phyloP scores from a whole-genome alignment of 2,888 invertebrate species.

The Oxytorus armatus region DNA sequence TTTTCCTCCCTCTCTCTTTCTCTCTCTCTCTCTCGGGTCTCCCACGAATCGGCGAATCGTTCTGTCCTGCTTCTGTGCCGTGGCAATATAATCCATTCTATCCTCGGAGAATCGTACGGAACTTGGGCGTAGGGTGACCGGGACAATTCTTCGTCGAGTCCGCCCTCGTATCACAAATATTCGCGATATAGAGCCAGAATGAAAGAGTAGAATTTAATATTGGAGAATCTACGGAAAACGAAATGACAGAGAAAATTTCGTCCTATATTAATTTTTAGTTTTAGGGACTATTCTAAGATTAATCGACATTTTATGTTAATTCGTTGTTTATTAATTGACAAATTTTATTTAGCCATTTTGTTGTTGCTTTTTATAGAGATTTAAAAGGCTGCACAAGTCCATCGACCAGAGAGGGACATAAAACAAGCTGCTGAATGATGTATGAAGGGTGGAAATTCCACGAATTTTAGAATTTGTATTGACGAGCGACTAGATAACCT shows the following conservation, averaged over 20 bases:
- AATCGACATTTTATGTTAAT: not conserved
- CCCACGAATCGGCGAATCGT: conserved; percentile 24
- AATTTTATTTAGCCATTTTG: not conserved
- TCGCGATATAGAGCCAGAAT: conserved; percentile 27
- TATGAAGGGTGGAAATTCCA: conserved; percentile 41
- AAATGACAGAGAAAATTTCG: conserved; percentile 33
- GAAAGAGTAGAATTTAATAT: conserved; percentile 13
- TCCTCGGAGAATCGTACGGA: conserved; percentile 50
- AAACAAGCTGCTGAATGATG: conserved; percentile 12
- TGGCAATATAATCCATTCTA: conserved; percentile 66
- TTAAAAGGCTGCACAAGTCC: no score
- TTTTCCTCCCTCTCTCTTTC: conserved; percentile 51
- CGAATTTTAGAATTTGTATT: conserved; percentile 46
- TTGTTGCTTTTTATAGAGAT: not conserved
- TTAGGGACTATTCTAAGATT: not conserved
- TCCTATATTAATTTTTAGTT: conserved; percentile 8
- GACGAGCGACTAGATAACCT: conserved; percentile 37
- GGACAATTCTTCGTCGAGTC: conserved; percentile 57
- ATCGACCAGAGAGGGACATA: not conserved
- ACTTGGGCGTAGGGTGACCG: conserved; percentile 23
- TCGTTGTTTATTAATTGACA: no score
- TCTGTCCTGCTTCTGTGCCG: conserved; percentile 21
- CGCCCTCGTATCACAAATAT: conserved; percentile 48
- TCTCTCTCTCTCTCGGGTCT: conserved; percentile 35
- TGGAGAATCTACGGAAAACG: conserved; percentile 24